These are phyloP conservation scores for Malthinus flaveolus DNA, from an alignment of 2,888 invertebrate species.

Conservation along the genomic window DNA sequence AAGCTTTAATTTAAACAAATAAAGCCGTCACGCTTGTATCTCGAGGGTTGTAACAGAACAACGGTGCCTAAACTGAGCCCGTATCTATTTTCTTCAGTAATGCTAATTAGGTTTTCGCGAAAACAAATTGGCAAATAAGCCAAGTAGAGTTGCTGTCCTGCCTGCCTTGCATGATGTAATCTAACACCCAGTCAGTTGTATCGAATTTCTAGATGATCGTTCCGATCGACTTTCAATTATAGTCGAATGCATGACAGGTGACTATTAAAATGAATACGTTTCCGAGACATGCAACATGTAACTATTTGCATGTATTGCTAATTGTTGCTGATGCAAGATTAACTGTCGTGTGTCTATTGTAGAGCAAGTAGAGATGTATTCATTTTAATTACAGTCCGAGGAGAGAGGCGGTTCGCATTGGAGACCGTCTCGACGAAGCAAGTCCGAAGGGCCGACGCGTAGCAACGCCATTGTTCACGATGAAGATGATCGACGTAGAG, in stretches of 20 bases:
- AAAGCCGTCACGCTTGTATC: slow-evolving; percentile 9
- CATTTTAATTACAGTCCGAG: slow-evolving; percentile 65
- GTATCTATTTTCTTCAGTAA: slow-evolving; percentile 17
- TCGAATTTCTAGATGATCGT: slow-evolving; percentile 24
- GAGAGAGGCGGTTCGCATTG: slow-evolving; percentile 62
- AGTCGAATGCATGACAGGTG: slow-evolving; percentile 39
- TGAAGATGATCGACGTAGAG: slow-evolving; percentile 51
- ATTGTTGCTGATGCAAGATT: slow-evolving; percentile 25
- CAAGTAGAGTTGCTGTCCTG: slow-evolving; percentile 40
- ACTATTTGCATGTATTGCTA: slow-evolving; percentile 33
- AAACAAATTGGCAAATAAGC: slow-evolving; percentile 13
- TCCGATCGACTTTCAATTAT: slow-evolving; percentile 25
- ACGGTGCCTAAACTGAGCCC: slow-evolving; percentile 31
- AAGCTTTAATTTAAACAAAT: too few relatives aligned
- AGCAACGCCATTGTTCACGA: slow-evolving; percentile 43
- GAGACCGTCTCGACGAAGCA: slow-evolving; percentile 74
- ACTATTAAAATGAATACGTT: slow-evolving; percentile 54
- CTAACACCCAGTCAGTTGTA: slow-evolving; percentile 24
- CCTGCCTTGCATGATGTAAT: slow-evolving; percentile 36
- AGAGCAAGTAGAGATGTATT: slow-evolving; percentile 52
- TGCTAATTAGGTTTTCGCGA: slow-evolving; percentile 1
- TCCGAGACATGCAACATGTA: slow-evolving; percentile 40
- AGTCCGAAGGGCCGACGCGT: slow-evolving; percentile 73
- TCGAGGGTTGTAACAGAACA: slow-evolving; percentile 39
- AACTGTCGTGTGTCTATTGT: slow-evolving; percentile 23